Base-by-base conservation (phyloP, 2,797 vertebrate species). In the Manis javanica region DNA sequence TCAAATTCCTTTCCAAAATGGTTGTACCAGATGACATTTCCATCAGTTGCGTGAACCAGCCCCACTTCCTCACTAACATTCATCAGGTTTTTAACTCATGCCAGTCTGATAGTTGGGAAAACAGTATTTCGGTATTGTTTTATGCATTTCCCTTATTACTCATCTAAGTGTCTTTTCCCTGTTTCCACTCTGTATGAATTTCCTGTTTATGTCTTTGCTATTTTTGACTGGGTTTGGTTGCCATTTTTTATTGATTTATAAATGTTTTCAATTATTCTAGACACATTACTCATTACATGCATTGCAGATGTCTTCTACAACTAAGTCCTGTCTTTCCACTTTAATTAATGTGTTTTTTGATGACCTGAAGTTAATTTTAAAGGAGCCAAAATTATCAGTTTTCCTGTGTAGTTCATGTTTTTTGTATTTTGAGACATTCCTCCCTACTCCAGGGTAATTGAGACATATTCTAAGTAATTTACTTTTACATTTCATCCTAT, bases 1-100 rank as follows among this genome's bases (percentile, higher is more conserved):
- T 6, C 53, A 66, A 72, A 72, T 57, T 90, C 79, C 87, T 82
- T 86, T 91, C 90, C n/a, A 72, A 93, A 96, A 75, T 88, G 15
- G 5, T 78, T 77, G 55, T 63, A 24, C 16, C 46, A 71, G 46
- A 53, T 63, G 75, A 23, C 23, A 87, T 93, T 87, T 84, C 53
- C 57, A 93, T 83, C 34, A 24, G 19, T 39, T 88, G 24, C 74
- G 10, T 37, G 66, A 9, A 75, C 2, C 11, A 26, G 1, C 21
- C 21, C 19, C 42, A 78, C n/a, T 29, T 84, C 72, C 21, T 85
- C 21, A 61, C 3, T 18, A 49, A 69, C 37, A 63, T n/a, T 39
- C 26, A 53, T 79, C 46, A 29, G 21, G 9, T 92, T 85, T 71
- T 64, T 66, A 81, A 78, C 13, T 71, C 72, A 18, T 74, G 51